Evolutionary conservation across 1,140 invertebrate species (phyloP).

Genomic region (Octopus bimaculoides): DNA sequence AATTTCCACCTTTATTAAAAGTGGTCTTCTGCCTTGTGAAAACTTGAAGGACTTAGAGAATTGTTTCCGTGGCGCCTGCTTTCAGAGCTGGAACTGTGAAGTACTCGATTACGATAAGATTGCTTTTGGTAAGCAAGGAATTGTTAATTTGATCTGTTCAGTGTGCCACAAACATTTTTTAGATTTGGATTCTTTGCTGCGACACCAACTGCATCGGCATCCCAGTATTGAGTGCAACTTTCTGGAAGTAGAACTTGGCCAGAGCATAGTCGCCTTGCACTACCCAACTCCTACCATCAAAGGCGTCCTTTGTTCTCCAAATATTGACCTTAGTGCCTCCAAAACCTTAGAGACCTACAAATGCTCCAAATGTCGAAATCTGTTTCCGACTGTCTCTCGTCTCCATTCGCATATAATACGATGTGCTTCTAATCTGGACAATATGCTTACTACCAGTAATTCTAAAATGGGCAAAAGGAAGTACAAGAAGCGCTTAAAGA

Average conservation of each 20-base stretch:
- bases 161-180: constrained; percentile 39
- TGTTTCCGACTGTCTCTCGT: constrained; percentile 35
- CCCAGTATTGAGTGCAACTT: constrained; percentile 36
- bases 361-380: constrained; percentile 35
- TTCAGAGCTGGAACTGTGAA: not conserved
- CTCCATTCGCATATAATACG: constrained; percentile 41
- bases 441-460: constrained; percentile 6
- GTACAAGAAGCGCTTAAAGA: constrained; percentile 11
- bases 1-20: constrained; percentile 2
- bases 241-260: constrained; percentile 35
- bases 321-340: constrained; percentile 26
- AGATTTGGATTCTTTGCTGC: constrained; percentile 26
- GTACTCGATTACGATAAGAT: constrained; percentile 32
- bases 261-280: constrained; percentile 30
- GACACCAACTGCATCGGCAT: constrained; percentile 44
- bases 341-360: constrained; percentile 25
- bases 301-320: constrained; percentile 31
- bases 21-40: not conserved
- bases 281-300: constrained; percentile 28
- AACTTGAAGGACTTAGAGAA: not conserved
- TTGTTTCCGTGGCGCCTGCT: not conserved
- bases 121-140: constrained; percentile 37
- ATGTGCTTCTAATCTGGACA: constrained; percentile 33
- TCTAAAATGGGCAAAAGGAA: constrained; percentile 8
- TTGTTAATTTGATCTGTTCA: constrained; percentile 33